phyloP scores from a whole-genome alignment of 2,888 invertebrate genomes.

The Acrocyrtus sp. region DNA sequence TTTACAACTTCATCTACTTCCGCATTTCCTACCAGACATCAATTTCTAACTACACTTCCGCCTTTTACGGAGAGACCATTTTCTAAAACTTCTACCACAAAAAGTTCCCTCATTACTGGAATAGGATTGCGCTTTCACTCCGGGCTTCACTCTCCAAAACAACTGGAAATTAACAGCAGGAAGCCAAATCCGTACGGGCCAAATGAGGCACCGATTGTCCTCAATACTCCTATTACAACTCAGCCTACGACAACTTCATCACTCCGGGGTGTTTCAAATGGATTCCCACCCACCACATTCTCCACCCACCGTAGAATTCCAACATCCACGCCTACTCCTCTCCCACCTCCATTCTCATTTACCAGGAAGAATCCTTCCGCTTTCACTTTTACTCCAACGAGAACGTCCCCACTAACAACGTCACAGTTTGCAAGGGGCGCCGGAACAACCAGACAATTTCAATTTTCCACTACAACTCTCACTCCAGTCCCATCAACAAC shows the following conservation, averaged over 20 bases:
- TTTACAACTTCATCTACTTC: neutral
- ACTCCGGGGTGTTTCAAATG: no score
- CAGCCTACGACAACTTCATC: no score
- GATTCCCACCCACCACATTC: no score
- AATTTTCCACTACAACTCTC: neutral
- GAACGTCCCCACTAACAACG: neutral
- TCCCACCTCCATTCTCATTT: neutral
- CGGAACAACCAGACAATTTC: conserved; percentile 3
- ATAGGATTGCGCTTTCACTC: conserved; percentile 42
- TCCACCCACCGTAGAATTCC: no score
- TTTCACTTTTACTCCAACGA: neutral
- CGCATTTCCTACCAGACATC: neutral
- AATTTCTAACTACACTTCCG: neutral
- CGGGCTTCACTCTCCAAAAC: conserved; percentile 18
- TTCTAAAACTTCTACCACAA: neutral
- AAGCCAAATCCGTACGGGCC: conserved; percentile 41
- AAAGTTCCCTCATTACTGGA: conserved; percentile 22
- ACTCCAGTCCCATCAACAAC: neutral
- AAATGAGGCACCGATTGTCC: neutral
- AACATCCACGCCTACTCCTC: neutral
- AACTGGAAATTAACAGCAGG: conserved; percentile 9
- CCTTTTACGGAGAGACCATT: neutral
- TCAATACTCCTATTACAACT: neutral
- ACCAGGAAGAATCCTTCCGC: no score
- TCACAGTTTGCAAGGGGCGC: neutral